Evolutionary conservation across 2,888 invertebrate species (phyloP).

Genomic region (Cantharis rustica): DNA sequence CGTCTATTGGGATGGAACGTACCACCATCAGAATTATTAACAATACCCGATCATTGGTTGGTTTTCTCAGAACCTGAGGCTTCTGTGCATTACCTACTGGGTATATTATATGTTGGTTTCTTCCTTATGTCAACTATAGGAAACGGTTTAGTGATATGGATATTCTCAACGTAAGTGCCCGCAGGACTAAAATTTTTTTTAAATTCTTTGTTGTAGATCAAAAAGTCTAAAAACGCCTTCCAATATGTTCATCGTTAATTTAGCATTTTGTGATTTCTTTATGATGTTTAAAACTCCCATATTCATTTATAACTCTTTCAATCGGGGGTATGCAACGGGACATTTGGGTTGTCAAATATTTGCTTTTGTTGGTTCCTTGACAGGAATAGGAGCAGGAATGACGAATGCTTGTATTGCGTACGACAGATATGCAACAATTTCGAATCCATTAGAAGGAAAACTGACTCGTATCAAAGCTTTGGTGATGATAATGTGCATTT

Average conservation of each 20-base stretch:
- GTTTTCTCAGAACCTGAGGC: slow-evolving; percentile 79
- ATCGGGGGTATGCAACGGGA: slow-evolving; percentile 77
- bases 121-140: slow-evolving; percentile 74
- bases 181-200: neutral
- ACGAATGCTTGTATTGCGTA: slow-evolving; percentile 87
- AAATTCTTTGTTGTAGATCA: slow-evolving; percentile 58
- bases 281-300: slow-evolving; percentile 89
- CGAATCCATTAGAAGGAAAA: slow-evolving; percentile 81
- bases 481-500: slow-evolving; percentile 73
- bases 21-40: slow-evolving; percentile 73
- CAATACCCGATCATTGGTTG: slow-evolving; percentile 84
- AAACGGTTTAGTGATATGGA: slow-evolving; percentile 84
- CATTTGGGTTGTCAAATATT: slow-evolving; percentile 78
- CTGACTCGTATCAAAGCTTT: slow-evolving; percentile 80
- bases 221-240: slow-evolving; percentile 78
- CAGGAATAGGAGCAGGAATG: slow-evolving; percentile 78
- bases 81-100: slow-evolving; percentile 79
- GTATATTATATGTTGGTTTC: slow-evolving; percentile 76
- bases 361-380: slow-evolving; percentile 74
- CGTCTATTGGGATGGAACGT: slow-evolving; percentile 77
- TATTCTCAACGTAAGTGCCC: slow-evolving; percentile 74
- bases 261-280: slow-evolving; percentile 81
- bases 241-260: slow-evolving; percentile 81
- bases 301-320: slow-evolving; percentile 83
- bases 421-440: slow-evolving; percentile 80